Evolutionary conservation across 2,888 invertebrate genomes (phyloP).

Genomic region (Cephus spinipes): DNA sequence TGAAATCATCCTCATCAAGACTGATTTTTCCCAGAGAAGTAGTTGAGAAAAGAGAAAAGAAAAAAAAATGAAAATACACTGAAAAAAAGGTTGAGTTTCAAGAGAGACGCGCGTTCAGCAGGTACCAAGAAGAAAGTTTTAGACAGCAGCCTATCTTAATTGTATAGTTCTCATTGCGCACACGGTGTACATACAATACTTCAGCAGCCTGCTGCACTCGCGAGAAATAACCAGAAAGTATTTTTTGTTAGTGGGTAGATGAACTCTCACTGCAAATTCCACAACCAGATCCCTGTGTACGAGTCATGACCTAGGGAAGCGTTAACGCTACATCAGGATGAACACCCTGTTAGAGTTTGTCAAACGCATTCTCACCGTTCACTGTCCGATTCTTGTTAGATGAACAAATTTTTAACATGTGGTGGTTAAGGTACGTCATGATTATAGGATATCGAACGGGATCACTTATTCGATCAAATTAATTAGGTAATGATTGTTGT

Average conservation of each 20-base stretch:
- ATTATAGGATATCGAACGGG: background rate
- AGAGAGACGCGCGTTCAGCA: background rate
- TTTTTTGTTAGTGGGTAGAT: conserved; percentile 36
- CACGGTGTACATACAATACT: background rate
- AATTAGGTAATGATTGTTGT: conserved; percentile 12
- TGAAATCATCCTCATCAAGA: conserved; percentile 7
- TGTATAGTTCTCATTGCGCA: background rate
- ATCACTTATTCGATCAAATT: background rate
- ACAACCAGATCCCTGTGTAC: conserved; percentile 29
- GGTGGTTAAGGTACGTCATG: background rate
- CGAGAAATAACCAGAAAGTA: background rate
- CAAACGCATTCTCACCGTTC: background rate
- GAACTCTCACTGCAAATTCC: conserved; percentile 38
- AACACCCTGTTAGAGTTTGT: background rate
- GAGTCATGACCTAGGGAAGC: background rate
- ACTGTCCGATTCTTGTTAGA: background rate
- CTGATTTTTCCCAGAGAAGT: background rate
- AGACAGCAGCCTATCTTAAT: no score
- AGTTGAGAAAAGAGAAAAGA: background rate
- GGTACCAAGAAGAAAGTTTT: background rate
- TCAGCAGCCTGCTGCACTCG: background rate
- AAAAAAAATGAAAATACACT: background rate
- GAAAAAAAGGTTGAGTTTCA: background rate
- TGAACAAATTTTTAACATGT: background rate
- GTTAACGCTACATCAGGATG: background rate